phyloP scores from a whole-genome alignment of 2,888 invertebrate genomes.

The Tetragonisca angustula region DNA sequence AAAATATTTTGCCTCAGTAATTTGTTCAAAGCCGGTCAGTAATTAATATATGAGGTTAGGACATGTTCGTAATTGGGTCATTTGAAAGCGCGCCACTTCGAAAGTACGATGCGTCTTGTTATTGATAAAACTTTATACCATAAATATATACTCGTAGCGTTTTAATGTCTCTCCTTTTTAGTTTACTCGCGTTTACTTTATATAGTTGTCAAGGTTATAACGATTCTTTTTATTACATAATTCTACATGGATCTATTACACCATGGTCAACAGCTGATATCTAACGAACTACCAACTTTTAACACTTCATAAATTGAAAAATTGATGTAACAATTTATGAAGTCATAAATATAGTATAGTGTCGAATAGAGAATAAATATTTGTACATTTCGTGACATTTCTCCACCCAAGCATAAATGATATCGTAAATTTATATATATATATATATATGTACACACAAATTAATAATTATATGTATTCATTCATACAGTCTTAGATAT shows the following conservation, averaged over 20 bases:
- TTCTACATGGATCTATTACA: background rate
- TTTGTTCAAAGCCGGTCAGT: constrained; percentile 25
- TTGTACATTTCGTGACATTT: background rate
- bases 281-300: background rate
- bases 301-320: constrained; percentile 15
- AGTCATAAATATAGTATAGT: background rate
- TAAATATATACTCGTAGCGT: constrained; percentile 2
- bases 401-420: background rate
- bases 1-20: background rate
- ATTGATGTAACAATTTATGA: background rate
- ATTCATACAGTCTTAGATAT: background rate
- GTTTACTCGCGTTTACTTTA: constrained; percentile 1
- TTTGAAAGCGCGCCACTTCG: constrained; percentile 64
- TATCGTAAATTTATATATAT: background rate
- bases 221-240: background rate
- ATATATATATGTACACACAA: too few species aligned
- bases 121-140: constrained; percentile 29
- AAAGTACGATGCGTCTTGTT: constrained; percentile 17
- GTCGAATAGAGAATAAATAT: background rate
- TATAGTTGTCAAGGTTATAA: background rate
- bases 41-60: constrained; percentile 51
- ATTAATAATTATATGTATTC: background rate
- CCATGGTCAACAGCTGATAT: background rate
- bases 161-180: constrained; percentile 17
- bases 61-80: constrained; percentile 51